These are phyloP conservation scores for Proisotoma minuta DNA, from an alignment of 2,888 invertebrate species.

Conservation along the genomic window DNA sequence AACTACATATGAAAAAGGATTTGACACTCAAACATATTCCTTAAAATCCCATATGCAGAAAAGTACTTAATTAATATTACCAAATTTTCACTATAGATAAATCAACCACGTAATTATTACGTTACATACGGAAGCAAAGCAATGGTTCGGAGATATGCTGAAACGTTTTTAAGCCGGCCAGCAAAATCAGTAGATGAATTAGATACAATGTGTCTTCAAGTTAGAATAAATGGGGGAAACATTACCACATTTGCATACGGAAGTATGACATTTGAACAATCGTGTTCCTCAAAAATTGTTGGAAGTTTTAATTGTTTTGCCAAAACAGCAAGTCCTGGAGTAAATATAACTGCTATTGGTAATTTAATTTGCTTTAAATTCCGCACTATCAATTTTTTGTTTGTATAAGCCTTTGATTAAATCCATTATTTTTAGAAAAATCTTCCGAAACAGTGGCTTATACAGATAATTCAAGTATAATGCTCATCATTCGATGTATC, in stretches of 20 bases:
- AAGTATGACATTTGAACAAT: slow-evolving; percentile 16
- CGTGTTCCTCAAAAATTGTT: slow-evolving; percentile 12
- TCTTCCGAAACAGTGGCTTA: slow-evolving; percentile 15
- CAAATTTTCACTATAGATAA: slow-evolving; percentile 8
- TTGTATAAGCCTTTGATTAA: too few relatives aligned
- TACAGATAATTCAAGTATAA: slow-evolving; percentile 13
- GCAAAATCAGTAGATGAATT: slow-evolving; percentile 24
- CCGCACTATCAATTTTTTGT: too few relatives aligned
- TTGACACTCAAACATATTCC: too few relatives aligned
- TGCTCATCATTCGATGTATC: slow-evolving; percentile 16
- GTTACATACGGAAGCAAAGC: slow-evolving; percentile 20
- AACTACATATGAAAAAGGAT: too few relatives aligned
- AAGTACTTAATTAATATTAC: neutral
- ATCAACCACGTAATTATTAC: slow-evolving; percentile 18
- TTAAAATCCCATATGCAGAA: too few relatives aligned
- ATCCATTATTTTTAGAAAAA: slow-evolving; percentile 10
- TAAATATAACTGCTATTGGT: slow-evolving; percentile 12
- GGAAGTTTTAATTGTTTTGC: slow-evolving; percentile 19
- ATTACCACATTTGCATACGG: slow-evolving; percentile 17
- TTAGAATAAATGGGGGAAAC: slow-evolving; percentile 14
- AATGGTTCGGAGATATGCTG: slow-evolving; percentile 19
- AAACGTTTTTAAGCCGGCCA: slow-evolving; percentile 21
- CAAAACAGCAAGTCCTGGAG: slow-evolving; percentile 7
- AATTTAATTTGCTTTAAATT: too few relatives aligned
- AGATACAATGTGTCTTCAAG: slow-evolving; percentile 18